Evolutionary conservation across 2,113 vertebrate species (phyloP).

Genomic region (Apteryx owenii): DNA sequence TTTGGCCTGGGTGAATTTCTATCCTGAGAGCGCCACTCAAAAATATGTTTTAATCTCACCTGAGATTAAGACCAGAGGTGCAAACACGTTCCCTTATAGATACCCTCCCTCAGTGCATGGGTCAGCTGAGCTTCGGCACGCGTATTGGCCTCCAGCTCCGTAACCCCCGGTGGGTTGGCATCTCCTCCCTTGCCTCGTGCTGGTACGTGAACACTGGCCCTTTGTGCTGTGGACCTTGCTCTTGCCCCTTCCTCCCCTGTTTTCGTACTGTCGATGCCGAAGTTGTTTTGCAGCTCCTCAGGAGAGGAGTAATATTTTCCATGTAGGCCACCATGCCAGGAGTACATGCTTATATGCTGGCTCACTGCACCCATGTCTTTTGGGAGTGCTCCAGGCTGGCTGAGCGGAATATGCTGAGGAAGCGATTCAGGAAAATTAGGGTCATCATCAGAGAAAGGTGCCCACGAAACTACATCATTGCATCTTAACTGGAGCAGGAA

Average conservation of each 20-base stretch:
- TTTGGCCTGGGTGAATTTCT: background rate
- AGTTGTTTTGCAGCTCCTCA: background rate
- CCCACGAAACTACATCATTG: background rate
- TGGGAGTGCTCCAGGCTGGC: background rate
- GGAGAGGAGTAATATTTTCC: background rate
- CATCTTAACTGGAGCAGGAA: background rate
- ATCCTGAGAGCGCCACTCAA: background rate
- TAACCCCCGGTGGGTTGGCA: background rate
- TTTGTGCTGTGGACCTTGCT: background rate
- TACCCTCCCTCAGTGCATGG: background rate
- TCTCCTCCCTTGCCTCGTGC: background rate
- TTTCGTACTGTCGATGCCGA: background rate
- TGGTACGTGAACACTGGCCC: background rate
- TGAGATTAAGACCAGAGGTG: background rate
- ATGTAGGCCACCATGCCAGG: background rate
- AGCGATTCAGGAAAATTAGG: slow-evolving; percentile 20
- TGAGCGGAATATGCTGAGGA: background rate
- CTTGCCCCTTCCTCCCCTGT: background rate
- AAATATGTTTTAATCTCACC: background rate
- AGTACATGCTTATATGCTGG: background rate
- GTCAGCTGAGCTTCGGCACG: background rate
- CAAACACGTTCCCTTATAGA: background rate
- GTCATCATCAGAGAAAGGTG: background rate
- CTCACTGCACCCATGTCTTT: background rate
- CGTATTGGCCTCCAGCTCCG: fast-evolving